Evolutionary conservation across 2,113 vertebrate species (phyloP).

Genomic region (Tor tambroides): DNA sequence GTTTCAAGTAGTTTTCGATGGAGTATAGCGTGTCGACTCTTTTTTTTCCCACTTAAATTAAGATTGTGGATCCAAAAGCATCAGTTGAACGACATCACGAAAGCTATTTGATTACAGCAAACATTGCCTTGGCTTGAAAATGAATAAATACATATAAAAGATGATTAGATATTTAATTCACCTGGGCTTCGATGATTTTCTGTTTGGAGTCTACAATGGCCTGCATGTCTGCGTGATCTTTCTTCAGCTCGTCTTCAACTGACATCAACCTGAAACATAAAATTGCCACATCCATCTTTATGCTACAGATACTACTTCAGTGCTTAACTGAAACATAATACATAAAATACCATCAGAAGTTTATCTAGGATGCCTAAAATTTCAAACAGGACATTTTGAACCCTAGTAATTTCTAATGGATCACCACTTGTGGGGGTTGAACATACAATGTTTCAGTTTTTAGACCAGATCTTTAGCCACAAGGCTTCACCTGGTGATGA

Average conservation of each 20-base stretch:
- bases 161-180: conserved; percentile 57
- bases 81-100: background rate
- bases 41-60: background rate
- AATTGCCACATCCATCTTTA: background rate
- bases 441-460: too few species aligned
- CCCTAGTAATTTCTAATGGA: too few species aligned
- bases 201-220: conserved; percentile 96
- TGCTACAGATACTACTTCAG: background rate
- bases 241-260: conserved; percentile 96
- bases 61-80: background rate
- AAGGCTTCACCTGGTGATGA: conserved; percentile 89
- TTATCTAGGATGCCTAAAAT: too few species aligned
- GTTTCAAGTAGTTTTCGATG: background rate
- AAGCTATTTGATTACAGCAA: background rate
- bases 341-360: too few species aligned
- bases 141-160: too few species aligned
- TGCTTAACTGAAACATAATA: background rate
- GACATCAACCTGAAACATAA: conserved; percentile 87
- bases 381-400: too few species aligned
- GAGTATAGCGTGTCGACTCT: background rate
- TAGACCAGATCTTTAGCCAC: too few species aligned
- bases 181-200: conserved; percentile 99
- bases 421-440: too few species aligned
- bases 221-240: conserved; percentile 98
- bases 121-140: too few species aligned